Conservation (phyloP, 1,140 invertebrate genomes). For the Macrosteles quadrilineatus region DNA sequence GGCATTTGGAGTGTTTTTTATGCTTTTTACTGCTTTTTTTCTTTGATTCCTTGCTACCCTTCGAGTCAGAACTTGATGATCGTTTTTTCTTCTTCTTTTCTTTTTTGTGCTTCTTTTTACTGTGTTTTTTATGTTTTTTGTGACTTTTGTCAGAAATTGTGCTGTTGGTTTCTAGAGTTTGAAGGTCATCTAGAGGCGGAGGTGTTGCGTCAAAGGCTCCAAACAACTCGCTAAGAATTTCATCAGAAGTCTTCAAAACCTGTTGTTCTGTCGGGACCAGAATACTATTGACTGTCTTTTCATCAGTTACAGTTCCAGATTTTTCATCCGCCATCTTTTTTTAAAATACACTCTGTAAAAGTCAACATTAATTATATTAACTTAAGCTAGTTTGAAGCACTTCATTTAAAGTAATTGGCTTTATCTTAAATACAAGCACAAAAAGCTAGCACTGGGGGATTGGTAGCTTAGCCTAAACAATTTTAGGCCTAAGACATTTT, state of each 20-base stretch:
- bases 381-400: too few species aligned
- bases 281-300: conserved; percentile 1
- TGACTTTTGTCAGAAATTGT: conserved; percentile 47
- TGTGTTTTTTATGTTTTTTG: conserved; percentile 49
- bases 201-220: conserved; percentile 63
- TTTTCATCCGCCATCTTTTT: too few species aligned
- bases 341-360: too few species aligned
- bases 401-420: too few species aligned
- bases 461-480: too few species aligned
- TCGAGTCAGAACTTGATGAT: neutral
- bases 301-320: too few species aligned
- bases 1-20: neutral
- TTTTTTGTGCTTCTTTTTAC: conserved; percentile 46
- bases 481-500: too few species aligned
- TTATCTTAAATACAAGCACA: too few species aligned
- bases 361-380: too few species aligned
- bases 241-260: conserved; percentile 65
- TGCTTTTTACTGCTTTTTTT: conserved; percentile 20
- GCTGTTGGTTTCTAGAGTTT: conserved; percentile 56
- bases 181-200: conserved; percentile 37
- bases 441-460: too few species aligned
- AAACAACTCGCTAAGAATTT: conserved; percentile 78
- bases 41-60: neutral
- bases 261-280: neutral
- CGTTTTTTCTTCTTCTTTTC: conserved; percentile 32